phyloP scores from a whole-genome alignment of 2,797 vertebrate genomes.

The Danio jaintianensis region DNA sequence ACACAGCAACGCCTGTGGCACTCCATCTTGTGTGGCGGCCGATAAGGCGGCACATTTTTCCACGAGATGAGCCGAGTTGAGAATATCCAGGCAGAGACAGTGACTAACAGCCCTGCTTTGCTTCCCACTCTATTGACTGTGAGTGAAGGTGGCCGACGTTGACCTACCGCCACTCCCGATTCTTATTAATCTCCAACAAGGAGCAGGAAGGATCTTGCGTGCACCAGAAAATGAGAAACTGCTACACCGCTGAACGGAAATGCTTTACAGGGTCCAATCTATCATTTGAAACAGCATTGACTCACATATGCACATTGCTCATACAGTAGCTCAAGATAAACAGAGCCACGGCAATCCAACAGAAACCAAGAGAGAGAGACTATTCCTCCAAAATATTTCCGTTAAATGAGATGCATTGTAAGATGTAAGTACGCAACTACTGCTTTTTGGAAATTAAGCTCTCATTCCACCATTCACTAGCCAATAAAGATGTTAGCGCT shows the following conservation, averaged over 20 bases:
- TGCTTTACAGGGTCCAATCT: conserved; percentile 33
- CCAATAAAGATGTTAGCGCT: conserved; percentile 29
- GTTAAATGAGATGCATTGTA: conserved; percentile 10
- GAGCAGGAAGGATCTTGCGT: conserved; percentile 26
- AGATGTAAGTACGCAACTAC: background rate
- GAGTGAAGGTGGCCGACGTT: conserved; percentile 24
- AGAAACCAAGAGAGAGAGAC: background rate
- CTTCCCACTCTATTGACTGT: conserved; percentile 25
- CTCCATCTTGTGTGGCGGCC: conserved; percentile 43
- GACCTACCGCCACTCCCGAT: conserved; percentile 46
- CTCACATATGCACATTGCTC: conserved; percentile 17
- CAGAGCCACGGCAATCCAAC: background rate
- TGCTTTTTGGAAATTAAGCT: conserved; percentile 18
- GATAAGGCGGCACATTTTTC: conserved; percentile 47
- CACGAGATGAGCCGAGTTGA: conserved; percentile 44
- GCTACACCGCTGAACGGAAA: conserved; percentile 40
- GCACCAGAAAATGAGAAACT: conserved; percentile 29
- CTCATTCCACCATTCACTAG: conserved; percentile 28
- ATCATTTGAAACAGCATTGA: conserved; percentile 12
- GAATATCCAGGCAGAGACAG: conserved; percentile 32
- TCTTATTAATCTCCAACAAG: conserved; percentile 54
- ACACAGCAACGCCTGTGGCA: conserved; percentile 43
- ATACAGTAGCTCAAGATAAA: conserved; percentile 14
- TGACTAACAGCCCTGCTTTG: conserved; percentile 43
- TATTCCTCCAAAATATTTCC: conserved; percentile 8